phyloP scores from a whole-genome alignment of 2,113 vertebrate genomes.

The Cygnus atratus region DNA sequence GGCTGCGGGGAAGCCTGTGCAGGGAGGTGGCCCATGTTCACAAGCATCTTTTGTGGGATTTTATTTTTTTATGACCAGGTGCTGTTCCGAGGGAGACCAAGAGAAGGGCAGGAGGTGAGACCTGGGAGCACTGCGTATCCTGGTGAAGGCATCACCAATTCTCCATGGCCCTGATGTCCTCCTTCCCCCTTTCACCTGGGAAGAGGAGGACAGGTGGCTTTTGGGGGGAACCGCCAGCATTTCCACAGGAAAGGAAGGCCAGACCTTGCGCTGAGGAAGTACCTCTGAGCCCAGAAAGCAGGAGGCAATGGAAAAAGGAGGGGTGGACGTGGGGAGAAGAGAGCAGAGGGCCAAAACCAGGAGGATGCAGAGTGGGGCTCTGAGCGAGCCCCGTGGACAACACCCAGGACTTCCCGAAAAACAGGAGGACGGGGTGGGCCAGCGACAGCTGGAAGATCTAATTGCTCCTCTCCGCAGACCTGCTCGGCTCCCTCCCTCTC shows the following conservation, averaged over 20 bases:
- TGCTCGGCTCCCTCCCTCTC: slow-evolving; percentile 72
- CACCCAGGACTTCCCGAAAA: slow-evolving; percentile 48
- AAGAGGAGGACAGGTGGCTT: neutral
- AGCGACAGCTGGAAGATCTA: slow-evolving; percentile 82
- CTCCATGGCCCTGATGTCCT: neutral
- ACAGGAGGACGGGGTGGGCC: slow-evolving; percentile 49
- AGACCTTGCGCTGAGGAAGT: neutral
- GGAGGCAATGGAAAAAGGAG: neutral
- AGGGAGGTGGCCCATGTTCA: neutral
- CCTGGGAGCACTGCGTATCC: neutral
- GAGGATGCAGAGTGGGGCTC: neutral
- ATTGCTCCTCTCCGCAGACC: slow-evolving; percentile 77
- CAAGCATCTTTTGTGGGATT: neutral
- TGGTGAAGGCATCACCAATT: neutral
- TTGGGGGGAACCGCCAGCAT: neutral
- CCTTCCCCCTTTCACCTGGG: neutral
- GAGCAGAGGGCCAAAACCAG: neutral
- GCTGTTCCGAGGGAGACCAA: neutral
- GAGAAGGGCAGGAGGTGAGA: neutral
- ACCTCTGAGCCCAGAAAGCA: neutral
- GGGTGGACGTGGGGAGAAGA: neutral
- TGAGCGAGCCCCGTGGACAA: neutral
- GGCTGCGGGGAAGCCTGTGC: neutral
- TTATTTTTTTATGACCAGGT: neutral
- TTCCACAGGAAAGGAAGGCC: neutral